phyloP scores from a whole-genome alignment of 2,888 invertebrate genomes.

The Microctonus brassicae region DNA sequence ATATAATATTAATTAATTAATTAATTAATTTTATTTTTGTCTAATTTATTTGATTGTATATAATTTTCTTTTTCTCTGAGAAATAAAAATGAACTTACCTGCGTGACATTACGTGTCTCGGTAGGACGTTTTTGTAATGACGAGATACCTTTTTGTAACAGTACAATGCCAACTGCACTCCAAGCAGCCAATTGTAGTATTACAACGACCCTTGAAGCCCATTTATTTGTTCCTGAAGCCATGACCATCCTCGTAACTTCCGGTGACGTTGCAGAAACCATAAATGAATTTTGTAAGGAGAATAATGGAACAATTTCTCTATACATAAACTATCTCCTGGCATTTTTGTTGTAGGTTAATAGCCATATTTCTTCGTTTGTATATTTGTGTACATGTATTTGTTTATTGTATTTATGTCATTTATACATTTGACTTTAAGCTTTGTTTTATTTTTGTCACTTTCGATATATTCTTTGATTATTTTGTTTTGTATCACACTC shows the following conservation, averaged over 20 bases:
- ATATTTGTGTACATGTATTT: neutral
- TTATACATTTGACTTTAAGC: no score
- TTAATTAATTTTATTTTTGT: neutral
- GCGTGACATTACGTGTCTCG: slow-evolving; percentile 35
- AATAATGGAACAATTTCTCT: neutral
- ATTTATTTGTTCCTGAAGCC: slow-evolving; percentile 54
- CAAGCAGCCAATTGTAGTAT: slow-evolving; percentile 58
- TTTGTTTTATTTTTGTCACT: neutral
- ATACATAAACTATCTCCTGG: neutral
- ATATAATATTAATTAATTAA: neutral
- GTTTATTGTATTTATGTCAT: no score
- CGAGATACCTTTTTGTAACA: slow-evolving; percentile 58
- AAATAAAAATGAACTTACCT: slow-evolving; percentile 24
- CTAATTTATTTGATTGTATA: neutral
- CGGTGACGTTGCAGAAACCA: slow-evolving; percentile 22
- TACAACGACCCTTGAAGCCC: slow-evolving; percentile 58
- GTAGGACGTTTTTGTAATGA: slow-evolving; percentile 46
- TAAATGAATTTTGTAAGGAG: slow-evolving; percentile 13
- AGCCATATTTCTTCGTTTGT: neutral
- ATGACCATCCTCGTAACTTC: slow-evolving; percentile 49
- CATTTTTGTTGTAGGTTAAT: slow-evolving; percentile 19
- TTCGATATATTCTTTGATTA: neutral
- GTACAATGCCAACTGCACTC: slow-evolving; percentile 58
- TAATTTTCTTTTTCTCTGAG: neutral
- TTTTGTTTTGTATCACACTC: neutral